Evolutionary conservation across 2,797 vertebrate species (phyloP), one percentile per base, ranked within the genome.

Genomic region (Aeoliscus strigatus): DNA sequence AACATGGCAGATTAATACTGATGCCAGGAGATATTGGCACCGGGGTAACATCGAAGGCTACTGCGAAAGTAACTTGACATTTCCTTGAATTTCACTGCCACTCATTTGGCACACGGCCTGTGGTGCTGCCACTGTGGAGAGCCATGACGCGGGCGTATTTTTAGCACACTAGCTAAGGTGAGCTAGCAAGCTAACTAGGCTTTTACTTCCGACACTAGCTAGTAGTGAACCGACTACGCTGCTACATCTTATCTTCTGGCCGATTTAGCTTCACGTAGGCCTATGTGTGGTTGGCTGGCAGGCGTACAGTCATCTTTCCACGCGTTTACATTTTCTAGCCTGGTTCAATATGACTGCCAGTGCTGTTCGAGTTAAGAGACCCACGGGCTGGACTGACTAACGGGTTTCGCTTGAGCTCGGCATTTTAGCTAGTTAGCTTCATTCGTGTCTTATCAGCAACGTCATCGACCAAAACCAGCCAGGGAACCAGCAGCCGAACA

Each of bases 11-110:
- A 77, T 74, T 82, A 85, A 84, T 76, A 68, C 73, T 79, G 79
- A 86, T 86, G 87, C 85, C 86, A 74, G 76, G 66, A 81, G 73
- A 85, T 63, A 29, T 70, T 86, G 88, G 89, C 88, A 87, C 84
- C 63, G 66, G 75, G 78, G 71, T n/a, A 83, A 86, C 82, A 86
- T 81, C 59, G 77, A 88, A 74, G 71, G 73, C 72, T 60, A 67
- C 70, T 46, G 64, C 45, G 54, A 74, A 73, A 71, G 80, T 77
- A 75, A 69, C 67, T 71, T 67, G 81, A 86, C 90, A 91, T 90
- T 71, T 84, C 84, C 66, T 71, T 47, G 50, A 71, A 63, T 70
- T 80, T 80, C 56, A 81, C 60, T 79, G 83, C 82, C 85, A 74
- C 74, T 79, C 77, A 60, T 50, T 62, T 40, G 83, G 80, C 80